Conservation (phyloP, 2,113 vertebrate genomes). For the Pterocles burchelli region DNA sequence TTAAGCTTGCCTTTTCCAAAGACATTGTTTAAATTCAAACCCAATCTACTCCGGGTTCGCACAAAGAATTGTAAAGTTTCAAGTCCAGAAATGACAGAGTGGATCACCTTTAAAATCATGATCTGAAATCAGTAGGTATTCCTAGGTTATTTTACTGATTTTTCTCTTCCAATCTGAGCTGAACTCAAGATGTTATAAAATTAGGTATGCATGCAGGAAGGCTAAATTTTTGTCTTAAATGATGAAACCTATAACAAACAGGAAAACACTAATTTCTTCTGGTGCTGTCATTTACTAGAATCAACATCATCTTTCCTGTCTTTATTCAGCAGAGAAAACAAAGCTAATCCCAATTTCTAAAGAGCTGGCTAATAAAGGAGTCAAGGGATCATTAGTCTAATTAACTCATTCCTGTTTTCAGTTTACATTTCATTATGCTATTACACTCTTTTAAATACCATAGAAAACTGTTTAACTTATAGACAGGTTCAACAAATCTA, state of each 20-base stretch:
- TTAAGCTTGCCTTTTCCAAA: neutral
- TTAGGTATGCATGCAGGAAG: neutral
- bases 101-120: neutral
- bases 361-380: constrained; percentile 73
- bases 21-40: neutral
- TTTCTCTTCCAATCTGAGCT: neutral
- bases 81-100: neutral
- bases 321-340: constrained; percentile 75
- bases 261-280: constrained; percentile 65
- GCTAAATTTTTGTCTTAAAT: constrained; percentile 41
- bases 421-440: constrained; percentile 76
- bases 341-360: constrained; percentile 75
- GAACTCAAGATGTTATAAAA: neutral
- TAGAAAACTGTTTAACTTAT: constrained; percentile 66
- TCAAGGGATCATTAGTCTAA: constrained; percentile 76
- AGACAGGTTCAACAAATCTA: constrained; percentile 32
- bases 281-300: constrained; percentile 73
- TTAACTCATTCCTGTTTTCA: constrained; percentile 74
- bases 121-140: neutral
- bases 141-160: neutral
- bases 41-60: neutral
- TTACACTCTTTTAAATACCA: constrained; percentile 71
- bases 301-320: constrained; percentile 69
- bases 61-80: neutral
- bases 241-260: constrained; percentile 36